Base-by-base conservation (phyloP, 2,113 vertebrate genomes). In the Salminus brasiliensis region DNA sequence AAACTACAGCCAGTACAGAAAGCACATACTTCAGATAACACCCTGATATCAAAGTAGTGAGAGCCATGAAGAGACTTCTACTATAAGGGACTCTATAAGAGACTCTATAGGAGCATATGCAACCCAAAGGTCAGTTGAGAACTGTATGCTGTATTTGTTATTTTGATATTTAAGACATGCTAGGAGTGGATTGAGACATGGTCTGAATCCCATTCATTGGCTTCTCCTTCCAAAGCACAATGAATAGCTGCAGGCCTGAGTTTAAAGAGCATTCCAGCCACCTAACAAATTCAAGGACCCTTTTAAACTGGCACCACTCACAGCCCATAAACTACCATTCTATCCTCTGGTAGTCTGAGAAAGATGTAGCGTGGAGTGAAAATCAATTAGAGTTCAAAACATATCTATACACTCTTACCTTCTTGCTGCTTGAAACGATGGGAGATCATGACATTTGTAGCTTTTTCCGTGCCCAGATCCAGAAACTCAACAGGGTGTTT, bases 391-490 rank as follows among this genome's bases (percentile, higher is more conserved):
- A 55, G 4, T 39, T 21, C 13, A 5, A 34, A 36, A 53, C n/a
- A 34, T 39, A 59, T 11, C 10, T 11, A 16, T 30, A 59, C 43
- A 3, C 9, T 11, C 81, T 95, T 91, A 99, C 98, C 94, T 73
- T 97, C 94, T 85, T 93, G 93, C 81, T 98, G 97, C 91, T 98
- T 98, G 91, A 96, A 97, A 67, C 93, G 97, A 83, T 98, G 97
- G 57, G 95, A 92, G 81, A 99, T 90, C 88, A 98, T 91, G 88
- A 97, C 90, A 87, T 95, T 95, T 79, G 97, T 97, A 76, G 96
- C 93, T 90, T 98, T 98, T 81, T 96, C 95, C 83, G 96, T 84
- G 67, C 95, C 93, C 85, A 96, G 88, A 82, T 88, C 89, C 15
- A 98, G 88, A 68, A 95, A 92, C 41, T 98, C 96, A 76, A 94